Base-by-base conservation (phyloP, 2,888 invertebrate species). In the Lasioglossum calceatum region DNA sequence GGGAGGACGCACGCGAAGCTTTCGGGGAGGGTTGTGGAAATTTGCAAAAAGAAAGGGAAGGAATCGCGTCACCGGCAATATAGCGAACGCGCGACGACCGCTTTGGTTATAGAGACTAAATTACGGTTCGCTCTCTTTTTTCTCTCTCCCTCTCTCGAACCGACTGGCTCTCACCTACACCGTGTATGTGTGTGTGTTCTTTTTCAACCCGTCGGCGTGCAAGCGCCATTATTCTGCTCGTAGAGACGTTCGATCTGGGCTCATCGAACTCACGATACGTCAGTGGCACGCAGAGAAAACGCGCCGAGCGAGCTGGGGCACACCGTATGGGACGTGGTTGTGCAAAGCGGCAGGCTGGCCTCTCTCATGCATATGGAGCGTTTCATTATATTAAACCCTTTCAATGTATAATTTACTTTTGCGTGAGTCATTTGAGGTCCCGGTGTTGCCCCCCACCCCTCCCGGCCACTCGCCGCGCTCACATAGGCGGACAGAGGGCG, bases 331-430 rank as follows among this genome's bases (percentile, higher is more conserved):
- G 81, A 73, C 90, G 88, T 89, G 88, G 91, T 91, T 71, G 92
- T 90, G 92, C 91, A 91, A 92, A 92, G 93, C 93, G 93, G 42
- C 93, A 91, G 93, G 91, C 92, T 92, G 93, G 92, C 92, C 93
- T 93, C 96, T 96, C 96, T 96, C 96, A 96, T 96, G 96, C 96
- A 96, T 96, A 96, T 96, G 96, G 96, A 96, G 96, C 96, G 96
- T 96, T 96, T 96, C 96, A 96, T 96, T 96, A 96, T 96, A 96
- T 96, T 96, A 96, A 96, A 96, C 96, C 96, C 96, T 96, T 96
- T 96, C 96, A 96, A 96, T 96, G 96, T 96, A 96, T 96, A 96
- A 96, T 96, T 96, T 96, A 96, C 96, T 96, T 96, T 96, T 96
- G 96, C 96, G 96, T 96, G 96, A 96, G 96, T 96, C 96, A 96